A percentile compares a stretch with the other conserved stretches of the same genome.
Evolutionary conservation across 1,140 invertebrate species (phyloP).

Genomic region (Drosophila malerkotliana): DNA sequence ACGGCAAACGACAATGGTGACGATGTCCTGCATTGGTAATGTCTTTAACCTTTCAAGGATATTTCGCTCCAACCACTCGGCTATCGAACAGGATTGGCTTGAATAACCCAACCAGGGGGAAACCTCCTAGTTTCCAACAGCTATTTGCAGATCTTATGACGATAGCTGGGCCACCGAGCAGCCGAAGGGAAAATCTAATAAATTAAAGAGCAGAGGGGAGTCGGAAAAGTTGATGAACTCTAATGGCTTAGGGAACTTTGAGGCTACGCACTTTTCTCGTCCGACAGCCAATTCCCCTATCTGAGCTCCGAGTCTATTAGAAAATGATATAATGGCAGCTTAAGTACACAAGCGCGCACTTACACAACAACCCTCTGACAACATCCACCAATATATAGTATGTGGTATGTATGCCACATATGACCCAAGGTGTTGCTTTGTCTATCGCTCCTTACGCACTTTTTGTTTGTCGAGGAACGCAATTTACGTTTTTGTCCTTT

Average conservation of each 20-base stretch:
- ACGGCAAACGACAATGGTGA: constrained; percentile 18
- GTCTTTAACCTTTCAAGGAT: constrained; percentile 83
- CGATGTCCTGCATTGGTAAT: constrained; percentile 70
- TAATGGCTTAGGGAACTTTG: constrained; percentile 11
- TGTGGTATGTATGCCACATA: constrained; percentile 6
- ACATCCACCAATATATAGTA: background rate
- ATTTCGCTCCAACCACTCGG: constrained; percentile 44
- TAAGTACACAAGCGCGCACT: constrained; percentile 40
- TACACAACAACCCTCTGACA: constrained; percentile 28
- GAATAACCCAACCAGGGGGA: constrained; percentile 22
- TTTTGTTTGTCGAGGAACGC: constrained; percentile 67
- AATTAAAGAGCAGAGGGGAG: constrained; percentile 44
- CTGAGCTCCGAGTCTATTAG: constrained; percentile 32
- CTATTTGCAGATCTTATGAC: constrained; percentile 73
- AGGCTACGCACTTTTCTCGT: constrained; percentile 45
- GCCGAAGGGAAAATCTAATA: constrained; percentile 72
- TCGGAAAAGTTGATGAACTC: constrained; percentile 72
- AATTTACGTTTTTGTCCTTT: constrained; percentile 61
- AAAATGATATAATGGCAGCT: constrained; percentile 54
- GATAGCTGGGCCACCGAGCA: constrained; percentile 44
- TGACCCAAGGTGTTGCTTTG: constrained; percentile 74
- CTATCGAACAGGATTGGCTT: constrained; percentile 50
- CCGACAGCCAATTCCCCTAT: background rate
- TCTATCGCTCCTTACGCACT: constrained; percentile 62
- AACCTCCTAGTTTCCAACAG: constrained; percentile 19